These are phyloP conservation scores for Paratrypauchen microcephalus DNA, from an alignment of 2,797 vertebrate genomes.

Conservation along the genomic window DNA sequence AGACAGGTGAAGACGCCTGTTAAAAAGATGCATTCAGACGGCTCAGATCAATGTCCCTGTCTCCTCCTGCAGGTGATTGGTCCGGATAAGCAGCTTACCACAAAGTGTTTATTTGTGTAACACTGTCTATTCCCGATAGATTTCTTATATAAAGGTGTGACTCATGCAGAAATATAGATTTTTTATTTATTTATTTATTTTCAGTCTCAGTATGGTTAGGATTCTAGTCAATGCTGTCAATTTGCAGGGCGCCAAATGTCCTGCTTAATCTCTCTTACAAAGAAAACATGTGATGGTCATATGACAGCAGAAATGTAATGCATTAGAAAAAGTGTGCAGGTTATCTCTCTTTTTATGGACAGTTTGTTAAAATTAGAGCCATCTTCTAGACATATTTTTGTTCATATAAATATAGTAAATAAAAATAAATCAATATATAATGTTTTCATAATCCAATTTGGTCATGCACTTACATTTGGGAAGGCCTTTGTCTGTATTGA, in stretches of 20 bases:
- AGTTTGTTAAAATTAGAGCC: background rate
- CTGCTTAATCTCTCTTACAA: background rate
- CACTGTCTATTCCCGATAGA: constrained; percentile 9
- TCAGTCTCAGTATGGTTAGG: background rate
- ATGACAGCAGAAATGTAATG: background rate
- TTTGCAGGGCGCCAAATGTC: background rate
- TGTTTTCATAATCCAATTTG: background rate
- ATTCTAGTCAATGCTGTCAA: constrained; percentile 1
- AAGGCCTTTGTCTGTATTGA: background rate
- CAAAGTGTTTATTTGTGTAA: constrained; percentile 8
- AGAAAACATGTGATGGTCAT: background rate
- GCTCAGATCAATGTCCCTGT: constrained; percentile 28
- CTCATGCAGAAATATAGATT: constrained; percentile 10
- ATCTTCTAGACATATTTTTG: background rate
- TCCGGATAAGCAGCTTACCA: constrained; percentile 10
- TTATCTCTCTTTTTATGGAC: background rate
- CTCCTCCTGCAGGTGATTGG: constrained; percentile 44
- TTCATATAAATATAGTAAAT: background rate
- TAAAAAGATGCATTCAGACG: constrained; percentile 38
- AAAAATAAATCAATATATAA: background rate
- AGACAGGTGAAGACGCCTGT: constrained; percentile 40
- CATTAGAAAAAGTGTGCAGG: background rate
- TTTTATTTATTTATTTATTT: background rate
- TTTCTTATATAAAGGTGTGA: constrained; percentile 26
- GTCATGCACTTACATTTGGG: background rate